phyloP scores from a whole-genome alignment of 2,797 vertebrate genomes.

The Remorina albescens region DNA sequence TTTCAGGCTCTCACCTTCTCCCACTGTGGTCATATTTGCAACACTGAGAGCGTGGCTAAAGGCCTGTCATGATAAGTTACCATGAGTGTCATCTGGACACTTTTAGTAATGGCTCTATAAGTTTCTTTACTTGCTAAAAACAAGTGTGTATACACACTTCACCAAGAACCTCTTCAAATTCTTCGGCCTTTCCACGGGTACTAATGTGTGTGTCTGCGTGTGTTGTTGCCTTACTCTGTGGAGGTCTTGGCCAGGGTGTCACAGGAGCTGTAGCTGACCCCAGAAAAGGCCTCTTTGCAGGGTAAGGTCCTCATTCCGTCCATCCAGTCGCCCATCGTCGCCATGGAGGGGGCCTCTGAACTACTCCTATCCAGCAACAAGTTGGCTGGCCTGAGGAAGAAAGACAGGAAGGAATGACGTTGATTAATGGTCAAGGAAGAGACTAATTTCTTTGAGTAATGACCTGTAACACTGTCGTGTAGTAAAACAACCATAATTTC shows the following conservation, averaged over 20 bases:
- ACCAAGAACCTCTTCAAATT: conserved; percentile 56
- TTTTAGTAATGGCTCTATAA: conserved; percentile 62
- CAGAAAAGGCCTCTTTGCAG: conserved; percentile 96
- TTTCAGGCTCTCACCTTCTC: conserved; percentile 53
- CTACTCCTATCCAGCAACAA: conserved; percentile 95
- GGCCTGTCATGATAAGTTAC: conserved; percentile 74
- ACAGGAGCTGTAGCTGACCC: conserved; percentile 97
- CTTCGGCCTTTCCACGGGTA: conserved; percentile 39
- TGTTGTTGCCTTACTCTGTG: conserved; percentile 90
- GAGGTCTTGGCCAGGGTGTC: conserved; percentile 97
- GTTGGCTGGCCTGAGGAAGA: conserved; percentile 89
- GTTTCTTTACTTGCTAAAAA: conserved; percentile 51
- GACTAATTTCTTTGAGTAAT: conserved; percentile 5
- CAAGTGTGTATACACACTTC: conserved; percentile 45
- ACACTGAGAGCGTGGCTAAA: conserved; percentile 71
- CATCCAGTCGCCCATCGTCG: conserved; percentile 92
- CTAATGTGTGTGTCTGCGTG: conserved; percentile 42
- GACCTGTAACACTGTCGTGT: not conserved
- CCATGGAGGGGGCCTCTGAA: conserved; percentile 89
- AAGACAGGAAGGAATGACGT: not conserved
- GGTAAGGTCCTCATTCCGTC: conserved; percentile 93
- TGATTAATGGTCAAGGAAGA: not conserved
- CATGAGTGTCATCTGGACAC: conserved; percentile 65
- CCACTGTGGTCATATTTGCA: conserved; percentile 51
- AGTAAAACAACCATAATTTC: conserved; percentile 28